Conservation (phyloP, 1,140 invertebrate genomes). For the Drosophila baimaii region DNA sequence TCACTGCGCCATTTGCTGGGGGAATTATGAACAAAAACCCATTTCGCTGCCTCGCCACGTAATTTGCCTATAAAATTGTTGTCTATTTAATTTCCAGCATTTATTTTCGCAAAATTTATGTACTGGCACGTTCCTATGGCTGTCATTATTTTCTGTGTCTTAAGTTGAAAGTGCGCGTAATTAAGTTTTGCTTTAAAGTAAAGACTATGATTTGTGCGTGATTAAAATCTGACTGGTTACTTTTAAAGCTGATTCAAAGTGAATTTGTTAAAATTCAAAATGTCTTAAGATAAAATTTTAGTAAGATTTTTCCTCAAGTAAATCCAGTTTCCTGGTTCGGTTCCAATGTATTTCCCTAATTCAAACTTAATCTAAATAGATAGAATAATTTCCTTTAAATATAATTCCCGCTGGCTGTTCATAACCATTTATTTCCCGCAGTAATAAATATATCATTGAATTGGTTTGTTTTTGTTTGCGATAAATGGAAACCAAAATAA, state of each 20-base stretch:
- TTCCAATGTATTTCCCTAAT: neutral
- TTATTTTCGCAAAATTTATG: slow-evolving; percentile 31
- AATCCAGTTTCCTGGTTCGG: neutral
- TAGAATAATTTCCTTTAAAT: neutral
- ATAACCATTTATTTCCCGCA: slow-evolving; percentile 32
- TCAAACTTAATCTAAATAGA: neutral
- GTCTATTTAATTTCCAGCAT: slow-evolving; percentile 34
- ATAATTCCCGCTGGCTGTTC: neutral
- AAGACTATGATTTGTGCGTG: neutral
- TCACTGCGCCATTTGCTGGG: slow-evolving; percentile 23
- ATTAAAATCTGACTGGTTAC: neutral
- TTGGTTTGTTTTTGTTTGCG: slow-evolving; percentile 35
- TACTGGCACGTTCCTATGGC: slow-evolving; percentile 2
- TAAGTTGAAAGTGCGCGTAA: neutral
- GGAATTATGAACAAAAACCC: slow-evolving; percentile 37
- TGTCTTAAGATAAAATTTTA: no score
- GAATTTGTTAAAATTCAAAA: no score
- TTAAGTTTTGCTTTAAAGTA: slow-evolving; percentile 5
- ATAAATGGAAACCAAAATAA: slow-evolving; percentile 31
- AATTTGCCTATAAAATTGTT: slow-evolving; percentile 44
- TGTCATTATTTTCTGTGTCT: slow-evolving; percentile 7
- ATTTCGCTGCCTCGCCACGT: slow-evolving; percentile 36
- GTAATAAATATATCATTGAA: slow-evolving; percentile 36
- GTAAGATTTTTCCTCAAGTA: no score
- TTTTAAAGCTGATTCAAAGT: neutral